These are phyloP conservation scores for Fratercula arctica DNA, from an alignment of 2,797 vertebrate species.

Conservation along the genomic window DNA sequence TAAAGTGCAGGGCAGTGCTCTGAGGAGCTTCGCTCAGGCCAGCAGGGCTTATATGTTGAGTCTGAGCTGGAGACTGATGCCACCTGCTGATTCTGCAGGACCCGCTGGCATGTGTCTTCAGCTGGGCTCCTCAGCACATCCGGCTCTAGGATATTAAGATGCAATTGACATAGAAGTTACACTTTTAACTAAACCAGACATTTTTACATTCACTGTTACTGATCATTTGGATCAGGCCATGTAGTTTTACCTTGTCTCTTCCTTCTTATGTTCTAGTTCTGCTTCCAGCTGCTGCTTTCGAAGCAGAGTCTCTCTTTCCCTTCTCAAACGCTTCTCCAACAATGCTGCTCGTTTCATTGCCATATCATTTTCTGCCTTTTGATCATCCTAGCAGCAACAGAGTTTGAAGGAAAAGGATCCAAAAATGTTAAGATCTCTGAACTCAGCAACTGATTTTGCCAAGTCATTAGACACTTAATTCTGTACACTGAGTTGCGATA, in stretches of 20 bases:
- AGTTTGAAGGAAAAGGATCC: slow-evolving; percentile 29
- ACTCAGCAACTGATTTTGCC: background rate
- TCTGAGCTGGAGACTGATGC: background rate
- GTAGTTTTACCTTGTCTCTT: slow-evolving; percentile 87
- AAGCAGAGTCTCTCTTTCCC: slow-evolving; percentile 92
- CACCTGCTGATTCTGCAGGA: background rate
- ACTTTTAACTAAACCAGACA: background rate
- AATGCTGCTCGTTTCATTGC: slow-evolving; percentile 92
- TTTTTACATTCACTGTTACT: background rate
- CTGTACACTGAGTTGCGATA: background rate
- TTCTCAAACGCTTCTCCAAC: slow-evolving; percentile 92
- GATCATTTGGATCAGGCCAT: background rate
- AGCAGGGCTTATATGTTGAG: background rate
- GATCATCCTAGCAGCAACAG: slow-evolving; percentile 84
- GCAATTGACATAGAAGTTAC: background rate
- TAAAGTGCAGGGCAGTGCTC: background rate
- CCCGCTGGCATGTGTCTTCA: background rate
- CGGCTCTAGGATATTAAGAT: background rate
- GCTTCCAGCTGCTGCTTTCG: slow-evolving; percentile 91
- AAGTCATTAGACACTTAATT: background rate
- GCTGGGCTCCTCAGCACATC: background rate
- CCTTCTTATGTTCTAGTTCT: slow-evolving; percentile 92
- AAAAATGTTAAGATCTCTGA: background rate
- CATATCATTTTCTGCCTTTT: slow-evolving; percentile 93
- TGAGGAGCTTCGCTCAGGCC: background rate